Base-by-base conservation (phyloP, 2,888 invertebrate species). In the Leptinotarsa haldemani region DNA sequence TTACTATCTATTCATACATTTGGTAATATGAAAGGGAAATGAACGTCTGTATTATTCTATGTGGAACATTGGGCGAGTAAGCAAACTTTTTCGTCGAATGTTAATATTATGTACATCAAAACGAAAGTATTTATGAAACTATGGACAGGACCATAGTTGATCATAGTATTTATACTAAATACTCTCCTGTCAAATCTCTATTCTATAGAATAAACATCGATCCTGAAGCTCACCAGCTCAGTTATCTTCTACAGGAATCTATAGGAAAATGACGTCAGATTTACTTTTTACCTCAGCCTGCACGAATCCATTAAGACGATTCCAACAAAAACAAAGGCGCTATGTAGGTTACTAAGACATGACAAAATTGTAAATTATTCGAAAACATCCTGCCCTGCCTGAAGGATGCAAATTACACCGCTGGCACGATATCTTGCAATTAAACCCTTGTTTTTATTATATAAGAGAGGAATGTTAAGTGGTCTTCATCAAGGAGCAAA, bases 401-500 rank as follows among this genome's bases (percentile, higher is more conserved):
- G 75, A 73, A 79, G 80, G 77, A 76, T 78, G 80, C 77, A 77
- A 79, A 80, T 80, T 81, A 79, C 71, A 78, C 71, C 68, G 70
- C 76, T 70, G 73, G 77, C 81, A 80, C 80, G 81, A 80, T 76
- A 81, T 80, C 79, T 77, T 64, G 79, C 77, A 81, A 80, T 81
- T 81, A 81, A 79, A 76, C 77, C 74, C 74, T 79, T 79, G 74
- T 74, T 80, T 79, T 79, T 79, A 74, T 78, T 77, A 71, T 73
- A 66, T 66, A 69, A 72, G 65, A 70, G 63, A 65, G 71, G 70
- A 73, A 69, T 75, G 74, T 77, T 69, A 78, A 76, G 79, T 77
- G 75, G 78, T 78, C 78, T 80, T 74, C 69, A 73, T 74, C 76
- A 50, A 66, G 68, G 13, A 56, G 48, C 22, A 69, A 69, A 69